A percentile compares a stretch with the other conserved stretches of the same genome.
These are phyloP conservation scores for Acanthoscelides obtectus DNA, from an alignment of 2,888 invertebrate species.

Conservation along the genomic window DNA sequence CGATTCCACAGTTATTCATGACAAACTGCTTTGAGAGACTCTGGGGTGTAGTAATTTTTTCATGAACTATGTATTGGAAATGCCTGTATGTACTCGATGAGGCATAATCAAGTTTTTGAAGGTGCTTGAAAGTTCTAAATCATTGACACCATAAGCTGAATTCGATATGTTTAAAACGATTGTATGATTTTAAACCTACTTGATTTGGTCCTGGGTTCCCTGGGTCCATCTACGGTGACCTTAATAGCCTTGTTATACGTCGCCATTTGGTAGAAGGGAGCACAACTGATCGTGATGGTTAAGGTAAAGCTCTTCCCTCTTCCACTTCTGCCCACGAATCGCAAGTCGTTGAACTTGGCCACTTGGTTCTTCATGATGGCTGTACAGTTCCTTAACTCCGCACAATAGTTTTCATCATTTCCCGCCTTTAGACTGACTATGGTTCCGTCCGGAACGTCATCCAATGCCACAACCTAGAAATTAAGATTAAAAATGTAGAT, in stretches of 20 bases:
- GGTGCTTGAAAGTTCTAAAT: too few relatives aligned
- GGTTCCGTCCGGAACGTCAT: constrained; percentile 93
- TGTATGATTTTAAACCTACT: constrained; percentile 62
- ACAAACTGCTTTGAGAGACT: too few relatives aligned
- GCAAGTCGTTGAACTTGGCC: constrained; percentile 96
- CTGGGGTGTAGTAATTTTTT: too few relatives aligned
- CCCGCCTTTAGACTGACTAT: constrained; percentile 91
- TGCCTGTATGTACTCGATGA: too few relatives aligned
- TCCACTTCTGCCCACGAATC: constrained; percentile 96
- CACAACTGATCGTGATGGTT: constrained; percentile 85
- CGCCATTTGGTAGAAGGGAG: constrained; percentile 76
- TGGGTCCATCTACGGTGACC: constrained; percentile 98
- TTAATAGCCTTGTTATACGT: constrained; percentile 96
- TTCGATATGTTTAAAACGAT: neutral
- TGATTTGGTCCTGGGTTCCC: constrained; percentile 95
- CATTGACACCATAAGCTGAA: too few relatives aligned
- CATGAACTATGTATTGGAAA: too few relatives aligned
- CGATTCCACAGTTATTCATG: too few relatives aligned
- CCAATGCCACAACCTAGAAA: constrained; percentile 72
- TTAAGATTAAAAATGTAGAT: neutral
- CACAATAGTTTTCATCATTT: constrained; percentile 97
- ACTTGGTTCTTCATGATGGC: constrained; percentile 97
- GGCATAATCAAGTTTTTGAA: too few relatives aligned
- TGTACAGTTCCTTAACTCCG: constrained; percentile 88
- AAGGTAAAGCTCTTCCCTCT: constrained; percentile 94